A percentile compares a stretch with the other conserved stretches of the same genome.
phyloP scores from a whole-genome alignment of 2,797 vertebrate species.

The Cynopterus sphinx region DNA sequence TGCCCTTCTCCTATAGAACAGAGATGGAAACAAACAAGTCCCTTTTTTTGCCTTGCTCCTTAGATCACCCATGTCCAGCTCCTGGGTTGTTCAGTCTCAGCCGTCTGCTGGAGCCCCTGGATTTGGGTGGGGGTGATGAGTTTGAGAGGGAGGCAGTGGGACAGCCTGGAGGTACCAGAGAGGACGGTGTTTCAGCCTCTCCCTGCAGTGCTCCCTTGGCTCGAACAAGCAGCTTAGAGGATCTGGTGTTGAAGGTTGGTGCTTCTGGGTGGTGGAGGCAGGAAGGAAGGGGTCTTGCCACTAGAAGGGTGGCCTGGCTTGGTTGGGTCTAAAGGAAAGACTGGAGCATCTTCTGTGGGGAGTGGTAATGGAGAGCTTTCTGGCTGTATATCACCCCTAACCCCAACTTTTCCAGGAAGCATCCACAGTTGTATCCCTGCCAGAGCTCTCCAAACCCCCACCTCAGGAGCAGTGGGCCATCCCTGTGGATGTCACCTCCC shows the following conservation, averaged over 20 bases:
- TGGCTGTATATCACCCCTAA: neutral
- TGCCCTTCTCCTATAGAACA: neutral
- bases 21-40: neutral
- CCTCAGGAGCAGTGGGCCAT: conserved; percentile 92
- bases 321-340: neutral
- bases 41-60: conserved; percentile 77
- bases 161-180: neutral
- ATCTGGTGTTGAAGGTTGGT: conserved; percentile 91
- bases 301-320: neutral
- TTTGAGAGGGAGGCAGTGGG: conserved; percentile 59
- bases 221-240: conserved; percentile 92
- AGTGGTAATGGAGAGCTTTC: neutral
- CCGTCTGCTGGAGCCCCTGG: conserved; percentile 78
- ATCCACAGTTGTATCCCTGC: neutral
- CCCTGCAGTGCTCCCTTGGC: conserved; percentile 76
- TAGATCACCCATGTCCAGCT: conserved; percentile 74
- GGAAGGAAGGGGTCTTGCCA: neutral
- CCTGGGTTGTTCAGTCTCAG: conserved; percentile 79
- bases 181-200: neutral
- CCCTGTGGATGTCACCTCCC: conserved; percentile 88
- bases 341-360: neutral
- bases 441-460: conserved; percentile 58
- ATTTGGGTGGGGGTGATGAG: conserved; percentile 76
- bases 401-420: conserved; percentile 75
- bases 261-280: rapidly evolving